Evolutionary conservation across 2,113 vertebrate genomes (phyloP), one percentile per base, ranked within the genome.

Genomic region (Labrus mixtus): DNA sequence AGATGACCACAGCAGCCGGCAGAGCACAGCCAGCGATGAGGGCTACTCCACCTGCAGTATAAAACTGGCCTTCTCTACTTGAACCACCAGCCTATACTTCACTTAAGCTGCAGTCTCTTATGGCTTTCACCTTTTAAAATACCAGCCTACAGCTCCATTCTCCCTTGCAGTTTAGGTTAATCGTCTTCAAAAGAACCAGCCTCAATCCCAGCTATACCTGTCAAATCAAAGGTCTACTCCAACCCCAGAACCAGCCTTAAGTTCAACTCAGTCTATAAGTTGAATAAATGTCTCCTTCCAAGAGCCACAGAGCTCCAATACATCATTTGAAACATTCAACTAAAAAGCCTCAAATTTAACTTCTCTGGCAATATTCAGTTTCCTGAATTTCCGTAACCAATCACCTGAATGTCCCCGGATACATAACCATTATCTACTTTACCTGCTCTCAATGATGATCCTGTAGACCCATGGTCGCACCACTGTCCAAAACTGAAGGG

Each of bases 1-100:
- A 93, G 97, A 98, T 67, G 97, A 98, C 95, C 97, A 96, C 94
- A 98, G 96, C 96, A 98, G 97, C 94, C 94, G 96, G 93, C 97
- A 97, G 95, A 98, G 97, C 94, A 90, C 94, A 83, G 95, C 95
- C 91, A 98, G 97, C 71, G 97, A 98, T 22, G 97, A 98, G 89
- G 97, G 97, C 87, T 98, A 98, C 94, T 97, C 97, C 95, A 98
- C 97, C 71, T 96, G 96, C 94, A 97, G 96, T 86, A 93, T 98
- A 91, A 97, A 98, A 93, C 95, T 97, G 91, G 93, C 96, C 1
- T 97, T 97, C 93, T 94, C 95, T 83, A 96, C 96, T 89, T 97
- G 95, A 95, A 95, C 89, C 90, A 92, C 94, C 94, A 94, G 93
- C 93, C 82, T 75, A 74, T 73, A 81, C 57, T 23, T 79, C 48